Base-by-base conservation (phyloP, 2,888 invertebrate genomes). In the Ischnura elegans region DNA sequence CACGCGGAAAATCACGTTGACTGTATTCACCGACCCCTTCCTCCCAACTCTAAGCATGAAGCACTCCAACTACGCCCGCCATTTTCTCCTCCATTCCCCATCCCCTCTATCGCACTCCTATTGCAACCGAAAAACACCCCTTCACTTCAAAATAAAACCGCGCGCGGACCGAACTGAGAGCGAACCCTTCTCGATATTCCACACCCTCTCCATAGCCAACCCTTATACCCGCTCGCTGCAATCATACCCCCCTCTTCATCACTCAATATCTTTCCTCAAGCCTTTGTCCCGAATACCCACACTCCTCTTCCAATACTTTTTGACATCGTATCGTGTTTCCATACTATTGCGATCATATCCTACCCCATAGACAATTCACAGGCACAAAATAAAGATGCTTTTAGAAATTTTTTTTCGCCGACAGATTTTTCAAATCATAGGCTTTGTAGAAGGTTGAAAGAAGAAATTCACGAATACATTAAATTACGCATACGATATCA, bases 181-280 rank as follows among this genome's bases (percentile, higher is more conserved):
- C 19, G 16, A 51, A 36, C 76, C 76, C 13, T 36, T 76, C 76
- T 76, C 76, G 76, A 36, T 51, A 51, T 76, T 29, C 76, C 76
- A 76, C 76, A 36, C 76, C 76, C 76, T 10, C 76, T 25, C 10
- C 76, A 29, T 36, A 4, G 10, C 76, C 36, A 25, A 36, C 76
- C 29, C 76, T 16, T 13, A 6, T n/a, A n/a, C 76, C n/a, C 36
- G 16, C 76, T 10, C 76, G 29, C 36, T 10, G 36, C 76, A 29
- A 25, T 16, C 29, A 10, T 13, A 2, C 10, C 6, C 76, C 76
- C 36, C 10, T 76, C 76, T 76, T 76, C 76, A 76, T 76, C 76
- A 76, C 76, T 76, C 76, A 76, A 76, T 76, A 76, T 76, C 76
- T 76, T 76, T 36, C 76, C 76, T 76, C 36, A 76, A 51, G 76